Evolutionary conservation across 2,113 vertebrate genomes (phyloP).

Genomic region (Mesembrinibis cayennensis): DNA sequence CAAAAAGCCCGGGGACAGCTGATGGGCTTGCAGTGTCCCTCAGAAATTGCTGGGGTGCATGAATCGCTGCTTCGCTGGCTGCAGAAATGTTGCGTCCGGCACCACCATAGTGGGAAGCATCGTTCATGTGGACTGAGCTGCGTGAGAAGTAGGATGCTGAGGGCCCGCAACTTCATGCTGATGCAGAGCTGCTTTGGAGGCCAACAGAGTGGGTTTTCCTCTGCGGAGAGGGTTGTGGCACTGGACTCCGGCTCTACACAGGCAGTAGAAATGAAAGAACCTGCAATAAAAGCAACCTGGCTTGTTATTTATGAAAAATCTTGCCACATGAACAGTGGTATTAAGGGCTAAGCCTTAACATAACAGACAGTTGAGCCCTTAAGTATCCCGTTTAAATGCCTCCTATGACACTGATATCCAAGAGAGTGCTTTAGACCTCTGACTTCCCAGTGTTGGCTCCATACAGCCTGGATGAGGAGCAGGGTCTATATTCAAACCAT

Average conservation of each 20-base stretch:
- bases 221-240: not conserved
- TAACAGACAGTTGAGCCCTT: not conserved
- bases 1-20: not conserved
- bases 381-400: not conserved
- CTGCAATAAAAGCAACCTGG: not conserved
- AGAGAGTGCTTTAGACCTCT: not conserved
- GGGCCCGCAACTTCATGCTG: not conserved
- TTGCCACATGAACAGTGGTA: accelerated
- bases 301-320: not conserved
- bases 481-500: not conserved
- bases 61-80: not conserved
- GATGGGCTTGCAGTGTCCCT: not conserved
- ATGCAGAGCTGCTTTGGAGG: not conserved
- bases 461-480: not conserved
- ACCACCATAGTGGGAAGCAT: accelerated
- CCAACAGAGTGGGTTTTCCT: not conserved
- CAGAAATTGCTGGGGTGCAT: not conserved
- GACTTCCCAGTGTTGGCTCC: not conserved
- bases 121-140: not conserved
- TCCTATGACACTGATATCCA: not conserved
- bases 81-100: accelerated
- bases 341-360: not conserved
- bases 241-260: not conserved
- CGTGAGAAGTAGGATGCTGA: not conserved
- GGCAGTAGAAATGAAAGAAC: not conserved